Base-by-base conservation (phyloP, 2,888 invertebrate species). In the Cephus rjabovi region DNA sequence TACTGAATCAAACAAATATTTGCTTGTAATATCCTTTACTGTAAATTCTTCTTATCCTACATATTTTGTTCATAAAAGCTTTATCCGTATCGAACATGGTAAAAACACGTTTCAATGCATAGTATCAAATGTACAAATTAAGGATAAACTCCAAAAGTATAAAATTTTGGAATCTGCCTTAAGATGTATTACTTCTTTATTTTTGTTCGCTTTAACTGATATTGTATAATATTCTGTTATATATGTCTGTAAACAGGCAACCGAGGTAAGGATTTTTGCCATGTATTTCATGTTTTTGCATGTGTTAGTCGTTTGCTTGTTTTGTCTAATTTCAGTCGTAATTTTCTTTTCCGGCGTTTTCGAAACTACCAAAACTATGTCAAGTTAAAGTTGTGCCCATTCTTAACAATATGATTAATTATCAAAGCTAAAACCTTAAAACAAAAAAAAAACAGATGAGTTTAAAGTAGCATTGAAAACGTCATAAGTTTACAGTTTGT, bases 201-300 rank as follows among this genome's bases (percentile, higher is more conserved):
- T 69, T 34, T 34, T 30, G 11, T 37, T 76, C n/a, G 31, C 74
- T 69, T 34, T 69, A 69, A 79, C 69, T 75, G 73, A 71, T 79
- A 75, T 76, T 80, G 74, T 77, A 75, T 78, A 75, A 80, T 77
- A 79, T 82, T 83, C 79, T 83, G 76, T 79, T 83, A 75, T 79
- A 80, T 85, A 83, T 86, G 81, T 82, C 83, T 85, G 83, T 83
- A 83, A 84, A 84, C 82, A 87, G 89, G 87, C 89, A 88, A 86
- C 82, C 85, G 81, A 89, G 89, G 89, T 89, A 88, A 88, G 89
- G 81, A 84, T 83, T 83, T 84, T 81, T 78, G 76, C 80, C 81
- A 82, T 77, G 74, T 81, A 79, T 74, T 31, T 68, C 34, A 34
- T 33, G 34, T 35, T 69, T 30, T 74, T 81, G 40, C 75, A 79